Percentiles rank a stretch among this genome's conserved stretches.
These are phyloP conservation scores for Bellardia pandia DNA, from an alignment of 2,888 invertebrate species.

Conservation along the genomic window DNA sequence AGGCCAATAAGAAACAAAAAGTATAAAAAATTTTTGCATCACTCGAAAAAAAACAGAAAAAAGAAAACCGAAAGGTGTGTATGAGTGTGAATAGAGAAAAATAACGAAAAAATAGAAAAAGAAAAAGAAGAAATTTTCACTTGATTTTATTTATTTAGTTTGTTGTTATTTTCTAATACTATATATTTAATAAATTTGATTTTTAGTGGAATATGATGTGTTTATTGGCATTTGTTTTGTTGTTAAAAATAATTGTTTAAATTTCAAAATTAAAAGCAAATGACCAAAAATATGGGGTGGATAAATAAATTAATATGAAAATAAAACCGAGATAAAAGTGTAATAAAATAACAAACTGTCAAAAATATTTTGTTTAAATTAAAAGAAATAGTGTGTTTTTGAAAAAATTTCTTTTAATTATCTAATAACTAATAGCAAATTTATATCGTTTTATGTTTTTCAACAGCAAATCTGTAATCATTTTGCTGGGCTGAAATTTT, in stretches of 20 bases:
- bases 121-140: slow-evolving; percentile 23
- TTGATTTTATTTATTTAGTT: slow-evolving; percentile 49
- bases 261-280: not conserved
- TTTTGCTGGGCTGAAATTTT: not conserved
- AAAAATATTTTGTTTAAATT: slow-evolving; percentile 9
- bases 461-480: slow-evolving; percentile 16
- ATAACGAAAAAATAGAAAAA: slow-evolving; percentile 24
- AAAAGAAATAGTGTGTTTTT: not conserved
- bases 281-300: slow-evolving; percentile 23
- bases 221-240: not conserved
- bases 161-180: slow-evolving; percentile 27
- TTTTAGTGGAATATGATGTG: not conserved
- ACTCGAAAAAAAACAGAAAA: slow-evolving; percentile 20
- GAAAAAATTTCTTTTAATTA: not conserved
- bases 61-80: slow-evolving; percentile 64
- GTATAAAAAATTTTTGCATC: slow-evolving; percentile 42
- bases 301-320: slow-evolving; percentile 29
- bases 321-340: slow-evolving; percentile 5
- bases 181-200: slow-evolving; percentile 5
- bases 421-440: slow-evolving; percentile 40
- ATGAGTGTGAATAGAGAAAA: slow-evolving; percentile 65
- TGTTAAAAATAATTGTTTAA: not conserved
- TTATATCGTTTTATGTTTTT: not conserved
- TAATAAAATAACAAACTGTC: slow-evolving; percentile 16
- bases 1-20: not conserved